phyloP scores from a whole-genome alignment of 2,113 vertebrate genomes.

The Prolemur simus region DNA sequence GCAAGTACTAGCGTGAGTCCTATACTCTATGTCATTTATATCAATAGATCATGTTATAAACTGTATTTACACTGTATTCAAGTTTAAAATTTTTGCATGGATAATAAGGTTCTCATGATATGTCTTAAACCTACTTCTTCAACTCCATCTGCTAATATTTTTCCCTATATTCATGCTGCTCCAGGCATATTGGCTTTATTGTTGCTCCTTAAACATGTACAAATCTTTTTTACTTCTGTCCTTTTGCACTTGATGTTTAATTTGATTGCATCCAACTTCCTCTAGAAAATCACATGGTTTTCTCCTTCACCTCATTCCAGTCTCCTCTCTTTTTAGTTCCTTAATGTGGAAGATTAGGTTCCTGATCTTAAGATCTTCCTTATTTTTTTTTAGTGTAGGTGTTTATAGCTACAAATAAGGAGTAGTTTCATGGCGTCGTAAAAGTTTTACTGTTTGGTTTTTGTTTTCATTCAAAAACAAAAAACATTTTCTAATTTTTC shows the following conservation, averaged over 20 bases:
- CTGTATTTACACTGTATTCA: background rate
- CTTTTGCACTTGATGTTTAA: background rate
- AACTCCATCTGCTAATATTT: background rate
- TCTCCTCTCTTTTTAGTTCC: background rate
- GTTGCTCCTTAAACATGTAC: background rate
- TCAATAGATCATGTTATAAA: too few relatives aligned
- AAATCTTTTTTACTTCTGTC: background rate
- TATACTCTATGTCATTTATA: background rate
- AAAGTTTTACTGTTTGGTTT: too few relatives aligned
- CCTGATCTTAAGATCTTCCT: background rate
- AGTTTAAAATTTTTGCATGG: background rate
- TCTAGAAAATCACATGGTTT: background rate
- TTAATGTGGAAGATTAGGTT: background rate
- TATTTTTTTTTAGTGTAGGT: too few relatives aligned
- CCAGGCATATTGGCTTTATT: background rate
- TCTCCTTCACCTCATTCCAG: background rate
- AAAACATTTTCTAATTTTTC: too few relatives aligned
- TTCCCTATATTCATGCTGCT: background rate
- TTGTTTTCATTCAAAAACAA: too few relatives aligned
- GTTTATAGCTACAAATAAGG: too few relatives aligned
- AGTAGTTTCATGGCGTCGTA: too few relatives aligned
- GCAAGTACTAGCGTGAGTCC: background rate
- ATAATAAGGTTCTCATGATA: background rate
- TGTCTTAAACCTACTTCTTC: background rate
- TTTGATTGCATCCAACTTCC: background rate